phyloP scores from a whole-genome alignment of 2,888 invertebrate genomes.

The Drosophila paranaensis region DNA sequence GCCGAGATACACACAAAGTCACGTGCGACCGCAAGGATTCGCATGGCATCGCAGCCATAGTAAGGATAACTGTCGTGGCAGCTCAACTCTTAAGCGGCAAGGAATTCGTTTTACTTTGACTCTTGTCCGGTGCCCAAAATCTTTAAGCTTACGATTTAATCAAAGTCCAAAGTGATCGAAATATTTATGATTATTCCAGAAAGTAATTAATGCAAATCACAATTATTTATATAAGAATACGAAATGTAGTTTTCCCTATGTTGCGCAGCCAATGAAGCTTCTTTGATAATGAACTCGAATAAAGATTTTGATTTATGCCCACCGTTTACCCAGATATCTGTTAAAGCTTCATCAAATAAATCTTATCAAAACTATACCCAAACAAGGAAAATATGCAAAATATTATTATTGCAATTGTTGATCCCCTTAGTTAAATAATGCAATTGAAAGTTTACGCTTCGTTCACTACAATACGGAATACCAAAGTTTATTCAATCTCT shows the following conservation, averaged over 20 bases:
- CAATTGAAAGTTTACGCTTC: slow-evolving; percentile 47
- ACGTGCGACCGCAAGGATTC: slow-evolving; percentile 92
- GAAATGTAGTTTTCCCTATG: slow-evolving; percentile 8
- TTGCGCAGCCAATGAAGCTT: slow-evolving; percentile 12
- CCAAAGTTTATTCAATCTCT: slow-evolving; percentile 40
- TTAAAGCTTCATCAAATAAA: slow-evolving; percentile 3
- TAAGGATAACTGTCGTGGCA: slow-evolving; percentile 33
- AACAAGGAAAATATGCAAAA: slow-evolving; percentile 12
- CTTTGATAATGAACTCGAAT: neutral
- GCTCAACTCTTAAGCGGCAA: slow-evolving; percentile 3
- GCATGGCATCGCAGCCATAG: slow-evolving; percentile 90
- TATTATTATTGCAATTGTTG: slow-evolving; percentile 37
- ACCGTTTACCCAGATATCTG: slow-evolving; percentile 32
- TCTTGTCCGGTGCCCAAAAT: slow-evolving; percentile 10
- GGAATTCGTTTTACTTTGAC: slow-evolving; percentile 29
- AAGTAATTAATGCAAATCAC: slow-evolving; percentile 17
- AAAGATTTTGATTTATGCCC: slow-evolving; percentile 20
- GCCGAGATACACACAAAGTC: slow-evolving; percentile 95
- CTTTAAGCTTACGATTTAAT: neutral
- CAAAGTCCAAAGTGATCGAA: slow-evolving; percentile 36
- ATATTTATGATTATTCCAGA: slow-evolving; percentile 12
- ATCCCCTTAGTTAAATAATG: slow-evolving; percentile 40
- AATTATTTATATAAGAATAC: slow-evolving; percentile 17
- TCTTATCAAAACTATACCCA: slow-evolving; percentile 8
- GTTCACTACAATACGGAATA: slow-evolving; percentile 40